Evolutionary conservation across 2,797 vertebrate species (phyloP), one percentile per base, ranked within the genome.

Genomic region (Brachymystax lenok): DNA sequence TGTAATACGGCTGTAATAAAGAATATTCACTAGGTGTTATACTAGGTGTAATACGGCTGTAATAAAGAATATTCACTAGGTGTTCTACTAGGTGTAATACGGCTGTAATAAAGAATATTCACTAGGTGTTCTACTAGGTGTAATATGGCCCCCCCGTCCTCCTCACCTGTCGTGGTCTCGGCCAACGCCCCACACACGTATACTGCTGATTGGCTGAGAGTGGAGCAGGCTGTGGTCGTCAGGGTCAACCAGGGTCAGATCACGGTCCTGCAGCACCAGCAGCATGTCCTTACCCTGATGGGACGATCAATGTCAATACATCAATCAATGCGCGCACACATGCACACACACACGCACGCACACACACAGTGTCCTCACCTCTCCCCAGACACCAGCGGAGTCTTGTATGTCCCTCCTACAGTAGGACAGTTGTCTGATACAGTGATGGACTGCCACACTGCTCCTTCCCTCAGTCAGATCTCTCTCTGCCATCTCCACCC

Each of bases 401-500:
- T 96, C 96, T 79, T 94, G 93, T 85, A 98, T 98, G 91, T 97
- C 97, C 0, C 96, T 96, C 91, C 97, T 95, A 93, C 96, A 96
- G 91, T 98, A 98, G 51, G 97, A 98, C 71, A 99, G 95, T 78
- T 99, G 97, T 74, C 97, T 91, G 92, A 99, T 99, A 74, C 98
- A 99, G 88, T 99, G 97, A 86, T 98, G 97, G 72, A 99, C 96
- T 0, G 96, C 95, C 35, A 97, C 88, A 0, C 97, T 98, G 89
- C 97, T 98, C 82, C 96, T 95, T 4, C 96, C 96, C 16, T 96
- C 96, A 21, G 94, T 94, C 33, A 99, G 90, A 90, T 99, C 97
- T 70, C 95, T 95, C 83, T 99, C 98, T 1, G 95, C 95, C 95
- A 99, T 99, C 92, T 99, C 98, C 77, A 98, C 95, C 98, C 98